phyloP scores from a whole-genome alignment of 1,140 invertebrate species.

The Aphaenogaster ashmeadi region DNA sequence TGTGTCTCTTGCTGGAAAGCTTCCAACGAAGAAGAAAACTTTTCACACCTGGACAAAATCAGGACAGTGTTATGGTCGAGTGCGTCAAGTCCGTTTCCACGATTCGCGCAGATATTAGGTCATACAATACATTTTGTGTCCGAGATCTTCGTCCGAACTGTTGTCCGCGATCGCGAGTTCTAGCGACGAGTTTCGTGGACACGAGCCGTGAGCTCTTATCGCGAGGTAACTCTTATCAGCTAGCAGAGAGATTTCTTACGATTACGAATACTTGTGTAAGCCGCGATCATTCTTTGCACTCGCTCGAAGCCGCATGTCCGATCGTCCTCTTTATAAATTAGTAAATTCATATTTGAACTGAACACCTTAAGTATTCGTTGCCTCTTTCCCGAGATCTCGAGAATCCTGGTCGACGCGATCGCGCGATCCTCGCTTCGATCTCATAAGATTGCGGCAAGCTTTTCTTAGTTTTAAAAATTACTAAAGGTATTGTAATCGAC shows the following conservation, averaged over 20 bases:
- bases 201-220: background rate
- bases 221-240: conserved; percentile 54
- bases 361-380: conserved; percentile 38
- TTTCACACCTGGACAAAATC: no score
- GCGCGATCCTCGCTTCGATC: background rate
- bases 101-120: no score
- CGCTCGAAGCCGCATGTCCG: conserved; percentile 81
- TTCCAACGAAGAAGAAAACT: no score
- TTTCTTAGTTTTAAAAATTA: background rate
- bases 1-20: no score
- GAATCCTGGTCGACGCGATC: background rate
- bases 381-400: background rate
- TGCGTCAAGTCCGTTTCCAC: no score
- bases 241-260: conserved; percentile 64
- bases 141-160: background rate
- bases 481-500: no score
- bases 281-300: conserved; percentile 76
- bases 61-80: no score
- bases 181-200: background rate
- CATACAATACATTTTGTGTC: background rate
- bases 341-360: conserved; percentile 21
- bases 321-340: conserved; percentile 70
- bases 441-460: conserved; percentile 20
- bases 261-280: conserved; percentile 81
- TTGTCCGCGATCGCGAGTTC: background rate